phyloP scores from a whole-genome alignment of 2,888 invertebrate genomes.

The Amphipyra tragopoginis region DNA sequence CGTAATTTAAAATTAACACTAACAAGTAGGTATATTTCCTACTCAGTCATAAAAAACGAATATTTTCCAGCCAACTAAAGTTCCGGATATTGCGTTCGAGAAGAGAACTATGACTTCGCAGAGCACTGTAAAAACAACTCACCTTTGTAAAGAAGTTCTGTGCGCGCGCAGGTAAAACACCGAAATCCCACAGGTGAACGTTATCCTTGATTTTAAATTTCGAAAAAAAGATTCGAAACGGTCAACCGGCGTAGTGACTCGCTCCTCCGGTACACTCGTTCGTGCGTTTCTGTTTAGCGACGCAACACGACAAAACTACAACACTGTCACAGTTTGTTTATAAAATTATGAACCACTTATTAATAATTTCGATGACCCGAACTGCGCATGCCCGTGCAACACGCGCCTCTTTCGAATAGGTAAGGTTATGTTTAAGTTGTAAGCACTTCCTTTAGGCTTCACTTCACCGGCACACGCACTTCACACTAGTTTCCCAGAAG shows the following conservation, averaged over 20 bases:
- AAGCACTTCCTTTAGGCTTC: conserved; percentile 74
- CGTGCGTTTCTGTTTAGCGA: conserved; percentile 77
- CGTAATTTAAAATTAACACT: conserved; percentile 18
- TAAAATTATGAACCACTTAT: conserved; percentile 85
- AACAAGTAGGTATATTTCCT: conserved; percentile 6
- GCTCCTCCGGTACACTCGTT: conserved; percentile 60
- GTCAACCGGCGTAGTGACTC: conserved; percentile 55
- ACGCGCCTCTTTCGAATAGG: conserved; percentile 84
- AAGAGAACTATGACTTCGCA: conserved; percentile 29
- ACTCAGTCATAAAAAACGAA: conserved; percentile 22
- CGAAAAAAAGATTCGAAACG: conserved; percentile 63
- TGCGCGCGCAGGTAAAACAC: conserved; percentile 88
- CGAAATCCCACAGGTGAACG: conserved; percentile 88
- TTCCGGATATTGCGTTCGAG: conserved; percentile 27
- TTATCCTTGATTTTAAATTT: conserved; percentile 78
- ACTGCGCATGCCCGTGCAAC: conserved; percentile 87
- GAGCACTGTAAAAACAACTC: conserved; percentile 60
- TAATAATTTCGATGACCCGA: conserved; percentile 80
- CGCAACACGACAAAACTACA: conserved; percentile 74
- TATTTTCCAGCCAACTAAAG: conserved; percentile 31
- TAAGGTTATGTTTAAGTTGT: conserved; percentile 86
- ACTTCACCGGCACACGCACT: conserved; percentile 75
- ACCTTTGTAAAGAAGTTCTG: conserved; percentile 84
- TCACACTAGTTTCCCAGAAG: conserved; percentile 74
- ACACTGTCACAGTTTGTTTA: conserved; percentile 85